Evolutionary conservation across 1,140 invertebrate genomes (phyloP).

Genomic region (Drosophila setifemur): DNA sequence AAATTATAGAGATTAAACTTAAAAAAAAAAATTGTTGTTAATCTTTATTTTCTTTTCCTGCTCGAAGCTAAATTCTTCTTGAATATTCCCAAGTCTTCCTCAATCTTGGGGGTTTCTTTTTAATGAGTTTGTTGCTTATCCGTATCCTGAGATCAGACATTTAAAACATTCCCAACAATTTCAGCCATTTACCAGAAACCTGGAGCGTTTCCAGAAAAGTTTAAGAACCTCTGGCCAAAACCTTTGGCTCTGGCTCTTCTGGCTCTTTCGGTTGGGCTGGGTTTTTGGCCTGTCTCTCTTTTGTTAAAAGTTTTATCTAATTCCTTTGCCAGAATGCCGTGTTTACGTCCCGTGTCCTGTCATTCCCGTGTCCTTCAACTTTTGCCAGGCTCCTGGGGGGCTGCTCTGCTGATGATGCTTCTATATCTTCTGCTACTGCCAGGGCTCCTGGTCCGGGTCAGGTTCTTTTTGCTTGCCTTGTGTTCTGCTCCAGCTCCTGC

Average conservation of each 20-base stretch:
- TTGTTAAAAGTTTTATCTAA: slow-evolving; percentile 40
- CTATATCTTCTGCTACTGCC: slow-evolving; percentile 1
- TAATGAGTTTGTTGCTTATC: slow-evolving; percentile 15
- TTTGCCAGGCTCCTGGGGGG: slow-evolving; percentile 32
- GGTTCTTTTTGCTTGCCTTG: no score
- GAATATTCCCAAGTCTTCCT: not conserved
- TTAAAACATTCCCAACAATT: slow-evolving; percentile 11
- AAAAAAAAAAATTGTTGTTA: no score
- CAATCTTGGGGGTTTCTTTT: not conserved
- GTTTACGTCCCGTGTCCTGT: slow-evolving; percentile 44
- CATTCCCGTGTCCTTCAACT: slow-evolving; percentile 78
- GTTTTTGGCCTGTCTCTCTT: slow-evolving; percentile 1
- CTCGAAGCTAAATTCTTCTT: no score
- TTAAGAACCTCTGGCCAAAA: slow-evolving; percentile 18
- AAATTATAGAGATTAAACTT: no score
- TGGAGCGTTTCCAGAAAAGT: slow-evolving; percentile 13
- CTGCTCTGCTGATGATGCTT: slow-evolving; percentile 1
- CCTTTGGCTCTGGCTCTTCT: not conserved
- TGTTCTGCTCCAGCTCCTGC: not conserved
- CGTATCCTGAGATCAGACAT: slow-evolving; percentile 14
- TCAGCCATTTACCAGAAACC: slow-evolving; percentile 5
- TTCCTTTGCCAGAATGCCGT: slow-evolving; percentile 17
- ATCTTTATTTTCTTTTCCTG: no score
- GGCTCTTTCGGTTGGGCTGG: not conserved
- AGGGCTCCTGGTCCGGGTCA: slow-evolving; percentile 7